phyloP scores from a whole-genome alignment of 2,113 vertebrate species.

The Zosterops hypoxanthus region DNA sequence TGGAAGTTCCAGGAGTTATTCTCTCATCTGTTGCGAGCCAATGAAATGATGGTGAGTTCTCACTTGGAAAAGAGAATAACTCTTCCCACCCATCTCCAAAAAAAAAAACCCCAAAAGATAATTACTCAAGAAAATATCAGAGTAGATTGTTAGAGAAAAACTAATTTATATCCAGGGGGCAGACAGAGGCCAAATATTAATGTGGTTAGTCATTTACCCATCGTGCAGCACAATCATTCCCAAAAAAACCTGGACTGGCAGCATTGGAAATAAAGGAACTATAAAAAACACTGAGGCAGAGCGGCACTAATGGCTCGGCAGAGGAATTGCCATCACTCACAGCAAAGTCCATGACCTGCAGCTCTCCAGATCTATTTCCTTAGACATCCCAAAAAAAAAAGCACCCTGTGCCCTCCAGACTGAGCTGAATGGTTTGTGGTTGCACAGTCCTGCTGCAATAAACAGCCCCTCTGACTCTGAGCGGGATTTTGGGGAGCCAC shows the following conservation, averaged over 20 bases:
- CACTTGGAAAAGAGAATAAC: background rate
- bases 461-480: background rate
- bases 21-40: background rate
- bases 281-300: background rate
- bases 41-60: background rate
- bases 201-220: background rate
- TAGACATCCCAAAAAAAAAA: background rate
- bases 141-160: background rate
- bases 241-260: background rate
- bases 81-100: background rate
- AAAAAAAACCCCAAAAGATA: background rate
- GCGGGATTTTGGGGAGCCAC: background rate
- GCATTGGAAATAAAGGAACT: background rate
- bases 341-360: background rate
- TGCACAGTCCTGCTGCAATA: background rate
- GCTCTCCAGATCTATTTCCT: background rate
- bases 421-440: background rate
- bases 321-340: background rate
- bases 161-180: constrained; percentile 12
- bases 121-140: constrained; percentile 10
- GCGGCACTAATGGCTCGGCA: rapidly evolving
- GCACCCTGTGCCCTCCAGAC: background rate
- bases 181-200: background rate
- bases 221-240: background rate
- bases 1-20: background rate